A percentile compares a stretch with the other conserved stretches of the same genome.
Conservation (phyloP, 30 jellyfish, hydroid and myxozoan genomes). For the Turritopsis dohrnii region DNA sequence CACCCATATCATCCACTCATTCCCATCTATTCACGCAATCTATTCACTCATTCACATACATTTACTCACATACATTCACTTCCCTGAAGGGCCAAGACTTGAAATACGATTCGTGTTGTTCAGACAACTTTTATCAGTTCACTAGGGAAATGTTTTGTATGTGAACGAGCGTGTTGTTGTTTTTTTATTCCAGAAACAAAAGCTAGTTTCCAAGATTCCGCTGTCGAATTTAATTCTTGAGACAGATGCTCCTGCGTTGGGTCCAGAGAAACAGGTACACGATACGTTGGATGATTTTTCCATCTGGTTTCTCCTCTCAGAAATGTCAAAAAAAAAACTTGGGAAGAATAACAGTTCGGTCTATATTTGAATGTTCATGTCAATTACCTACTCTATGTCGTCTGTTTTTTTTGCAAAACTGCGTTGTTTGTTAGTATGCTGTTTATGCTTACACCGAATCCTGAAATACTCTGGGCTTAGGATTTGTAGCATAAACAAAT, state of each 20-base stretch:
- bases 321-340: too few relatives aligned
- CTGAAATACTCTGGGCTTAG: too few relatives aligned
- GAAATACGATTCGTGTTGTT: background rate
- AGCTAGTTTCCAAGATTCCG: conserved; percentile 77
- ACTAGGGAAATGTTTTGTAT: too few relatives aligned
- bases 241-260: conserved; percentile 99
- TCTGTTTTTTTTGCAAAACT: too few relatives aligned
- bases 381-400: too few relatives aligned
- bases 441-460: too few relatives aligned
- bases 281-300: too few relatives aligned
- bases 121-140: background rate
- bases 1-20: background rate
- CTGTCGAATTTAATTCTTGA: conserved; percentile 78
- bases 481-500: too few relatives aligned
- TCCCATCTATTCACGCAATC: background rate
- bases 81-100: background rate
- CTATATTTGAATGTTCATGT: too few relatives aligned
- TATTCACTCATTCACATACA: background rate
- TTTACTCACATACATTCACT: background rate
- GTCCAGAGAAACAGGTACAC: conserved; percentile 89
- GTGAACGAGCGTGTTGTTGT: too few relatives aligned
- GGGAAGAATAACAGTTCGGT: too few relatives aligned
- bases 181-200: conserved; percentile 59
- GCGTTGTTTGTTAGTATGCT: too few relatives aligned
- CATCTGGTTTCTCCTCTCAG: background rate